phyloP scores from a whole-genome alignment of 2,113 vertebrate genomes.

The Epinephelus lanceolatus region DNA sequence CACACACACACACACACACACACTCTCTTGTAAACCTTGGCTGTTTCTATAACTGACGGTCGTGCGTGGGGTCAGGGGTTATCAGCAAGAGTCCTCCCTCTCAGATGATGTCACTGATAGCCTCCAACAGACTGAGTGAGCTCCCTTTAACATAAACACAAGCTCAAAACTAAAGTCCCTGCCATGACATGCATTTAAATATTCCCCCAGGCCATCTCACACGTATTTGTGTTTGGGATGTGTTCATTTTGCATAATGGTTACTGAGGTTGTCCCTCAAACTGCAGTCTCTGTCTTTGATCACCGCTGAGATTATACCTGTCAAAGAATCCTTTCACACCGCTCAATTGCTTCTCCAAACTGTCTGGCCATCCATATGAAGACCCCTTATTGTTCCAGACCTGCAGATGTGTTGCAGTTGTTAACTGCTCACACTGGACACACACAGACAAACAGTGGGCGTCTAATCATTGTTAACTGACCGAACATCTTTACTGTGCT shows the following conservation, averaged over 20 bases:
- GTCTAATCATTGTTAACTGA: constrained; percentile 23
- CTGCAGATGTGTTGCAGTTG: neutral
- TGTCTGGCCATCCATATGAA: constrained; percentile 6
- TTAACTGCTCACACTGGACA: constrained; percentile 41
- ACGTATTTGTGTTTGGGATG: constrained; percentile 2
- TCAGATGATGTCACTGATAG: constrained; percentile 82
- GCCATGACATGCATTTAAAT: constrained; percentile 27
- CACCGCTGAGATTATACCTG: neutral
- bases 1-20: neutral
- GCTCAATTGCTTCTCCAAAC: constrained; percentile 16
- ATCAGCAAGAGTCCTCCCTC: constrained; percentile 72
- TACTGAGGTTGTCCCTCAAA: neutral
- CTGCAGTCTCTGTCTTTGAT: constrained; percentile 9
- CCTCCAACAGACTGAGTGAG: constrained; percentile 76
- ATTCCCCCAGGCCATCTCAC: neutral
- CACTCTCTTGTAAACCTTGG: constrained; percentile 17
- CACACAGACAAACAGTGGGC: constrained; percentile 13
- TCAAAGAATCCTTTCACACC: constrained; percentile 22
- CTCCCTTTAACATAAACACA: constrained; percentile 84
- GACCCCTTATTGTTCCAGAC: constrained; percentile 8
- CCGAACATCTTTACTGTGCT: neutral
- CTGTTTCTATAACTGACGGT: constrained; percentile 65
- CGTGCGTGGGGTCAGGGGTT: constrained; percentile 78
- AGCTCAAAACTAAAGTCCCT: constrained; percentile 36
- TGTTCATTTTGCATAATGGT: constrained; percentile 28